Evolutionary conservation across 2,113 vertebrate species (phyloP), one percentile per base, ranked within the genome.

Genomic region (Hippocampus zosterae): DNA sequence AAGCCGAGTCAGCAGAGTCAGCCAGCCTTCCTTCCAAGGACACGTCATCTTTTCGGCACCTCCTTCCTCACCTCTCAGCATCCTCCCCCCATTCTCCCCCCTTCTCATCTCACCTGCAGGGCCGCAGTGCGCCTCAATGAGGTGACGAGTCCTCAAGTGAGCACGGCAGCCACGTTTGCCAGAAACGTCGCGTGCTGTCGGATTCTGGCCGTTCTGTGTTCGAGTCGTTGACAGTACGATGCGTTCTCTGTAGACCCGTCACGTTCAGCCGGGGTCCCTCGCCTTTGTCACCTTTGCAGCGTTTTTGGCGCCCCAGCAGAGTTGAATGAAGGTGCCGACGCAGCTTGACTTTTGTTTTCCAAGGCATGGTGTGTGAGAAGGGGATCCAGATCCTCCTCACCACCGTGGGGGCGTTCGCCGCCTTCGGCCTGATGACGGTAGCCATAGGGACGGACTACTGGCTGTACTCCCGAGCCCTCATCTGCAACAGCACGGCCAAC

Each of bases 381-480:
- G 95, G 95, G 62, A 94, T 95, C 81, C 95, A 96, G 92, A 94
- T 95, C 86, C 91, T 96, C 67, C 90, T 97, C 91, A 95, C 95
- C 85, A 95, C 93, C 68, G 93, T 96, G 82, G 95, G 95, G 84
- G 95, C 95, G 65, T 97, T 97, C 70, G 95, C 95, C 5, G 93
- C 95, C 90, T 97, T 97, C 70, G 94, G 95, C 89, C 94, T 97
- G 90, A 97, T 97, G 95, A 96, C 95, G 81, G 95, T 97, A 79
- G 94, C 95, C 76, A 96, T 97, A 80, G 95, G 95, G 91, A 97
- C 95, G 21, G 95, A 97, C 89, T 97, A 97, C 88, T 97, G 95
- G 95, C 94, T 97, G 62, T 97, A 97, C 83, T 94, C 95, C 71
- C 93, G 95, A 40, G 95, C 94, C 80, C 83, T 94, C 80, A 95